Conservation (phyloP, 2,797 vertebrate genomes). For the Enteromius paludinosus region DNA sequence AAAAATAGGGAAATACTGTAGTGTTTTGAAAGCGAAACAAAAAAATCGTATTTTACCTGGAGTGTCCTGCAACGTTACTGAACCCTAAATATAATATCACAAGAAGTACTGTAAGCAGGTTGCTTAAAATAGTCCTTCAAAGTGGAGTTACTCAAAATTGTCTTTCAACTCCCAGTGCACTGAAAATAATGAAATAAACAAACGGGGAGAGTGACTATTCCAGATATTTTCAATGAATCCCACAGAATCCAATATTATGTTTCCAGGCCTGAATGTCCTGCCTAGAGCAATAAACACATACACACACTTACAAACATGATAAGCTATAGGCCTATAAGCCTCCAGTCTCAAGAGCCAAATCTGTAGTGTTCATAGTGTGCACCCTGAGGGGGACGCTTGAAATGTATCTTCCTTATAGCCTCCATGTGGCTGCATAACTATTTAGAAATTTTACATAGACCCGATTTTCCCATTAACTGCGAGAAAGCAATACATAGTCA, state of each 20-base stretch:
- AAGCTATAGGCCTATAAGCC: background rate
- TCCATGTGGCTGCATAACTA: slow-evolving; percentile 15
- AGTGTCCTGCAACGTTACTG: background rate
- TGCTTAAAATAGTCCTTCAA: background rate
- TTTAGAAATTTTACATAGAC: slow-evolving; percentile 38
- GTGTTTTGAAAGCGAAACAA: background rate
- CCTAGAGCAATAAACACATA: background rate
- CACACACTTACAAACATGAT: background rate
- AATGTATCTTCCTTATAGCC: background rate
- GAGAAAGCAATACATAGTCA: slow-evolving; percentile 25
- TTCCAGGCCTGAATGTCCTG: background rate
- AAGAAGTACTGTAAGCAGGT: background rate
- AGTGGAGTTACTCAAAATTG: background rate
- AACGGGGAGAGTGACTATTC: background rate
- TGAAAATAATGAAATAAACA: background rate
- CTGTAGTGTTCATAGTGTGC: background rate
- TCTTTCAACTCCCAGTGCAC: background rate
- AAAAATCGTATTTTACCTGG: background rate
- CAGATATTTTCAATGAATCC: background rate
- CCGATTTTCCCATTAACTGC: background rate
- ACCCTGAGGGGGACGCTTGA: background rate
- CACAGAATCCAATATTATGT: background rate
- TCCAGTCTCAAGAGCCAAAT: background rate
- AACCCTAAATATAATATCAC: background rate
- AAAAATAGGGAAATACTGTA: background rate